These are phyloP conservation scores for Halisarca cf. caerulea DNA, from an alignment of 37 sponge, comb jelly and placozoan genomes.

Conservation along the genomic window DNA sequence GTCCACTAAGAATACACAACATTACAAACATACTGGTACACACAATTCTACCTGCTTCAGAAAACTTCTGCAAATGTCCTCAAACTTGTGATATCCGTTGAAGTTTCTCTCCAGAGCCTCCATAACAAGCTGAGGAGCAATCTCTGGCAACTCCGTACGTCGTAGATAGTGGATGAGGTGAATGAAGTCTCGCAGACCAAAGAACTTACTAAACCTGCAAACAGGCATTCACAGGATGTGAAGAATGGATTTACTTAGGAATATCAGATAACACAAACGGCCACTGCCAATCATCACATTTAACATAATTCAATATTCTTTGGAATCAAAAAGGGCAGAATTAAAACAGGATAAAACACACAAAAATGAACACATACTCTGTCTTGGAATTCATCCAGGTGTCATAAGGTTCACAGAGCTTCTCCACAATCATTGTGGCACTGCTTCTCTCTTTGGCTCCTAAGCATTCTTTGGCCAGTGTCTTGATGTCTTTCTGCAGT, in stretches of 20 bases:
- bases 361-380: background rate
- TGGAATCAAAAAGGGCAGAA: background rate
- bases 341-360: too few relatives aligned
- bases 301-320: too few relatives aligned
- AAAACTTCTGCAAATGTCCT: constrained; percentile 47
- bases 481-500: constrained; percentile 32
- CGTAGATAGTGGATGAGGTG: constrained; percentile 62
- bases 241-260: too few relatives aligned
- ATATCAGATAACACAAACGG: too few relatives aligned
- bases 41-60: constrained; percentile 9
- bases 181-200: constrained; percentile 73
- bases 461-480: constrained; percentile 44
- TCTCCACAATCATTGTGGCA: constrained; percentile 3
- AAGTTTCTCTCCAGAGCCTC: constrained; percentile 89
- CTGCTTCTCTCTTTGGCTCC: background rate
- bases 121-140: constrained; percentile 71
- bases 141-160: constrained; percentile 1
- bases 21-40: too few relatives aligned
- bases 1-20: too few relatives aligned
- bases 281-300: too few relatives aligned
- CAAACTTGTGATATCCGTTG: constrained; percentile 75
- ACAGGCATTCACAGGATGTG: too few relatives aligned
- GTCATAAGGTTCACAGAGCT: constrained; percentile 12
- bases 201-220: constrained; percentile 42
- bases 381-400: background rate